Evolutionary conservation across 2,113 vertebrate species (phyloP), one percentile per base, ranked within the genome.

Genomic region (Gambusia holbrooki): DNA sequence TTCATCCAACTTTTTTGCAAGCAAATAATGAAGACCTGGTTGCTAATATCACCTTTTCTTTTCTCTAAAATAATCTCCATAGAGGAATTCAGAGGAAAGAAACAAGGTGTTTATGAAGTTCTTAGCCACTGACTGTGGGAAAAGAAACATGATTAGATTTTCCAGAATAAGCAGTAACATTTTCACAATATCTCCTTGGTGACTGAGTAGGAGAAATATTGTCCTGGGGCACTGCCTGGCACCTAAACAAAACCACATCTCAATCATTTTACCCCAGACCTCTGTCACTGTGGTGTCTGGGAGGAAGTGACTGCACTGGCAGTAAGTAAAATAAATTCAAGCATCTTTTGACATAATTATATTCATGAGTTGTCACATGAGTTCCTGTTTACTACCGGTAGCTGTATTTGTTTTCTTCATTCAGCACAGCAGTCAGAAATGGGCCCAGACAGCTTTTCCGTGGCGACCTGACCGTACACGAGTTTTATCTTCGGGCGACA

Each of bases 401-500:
- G 77, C 58, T 75, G 66, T 68, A 64, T 92, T 88, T 92, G 89
- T 91, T 92, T 89, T 86, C 87, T 81, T 85, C 86, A 72, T 45
- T 68, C 79, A 64, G 74, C 84, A 15, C 66, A 80, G 84, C 83
- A 35, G 65, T 84, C 78, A 88, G 67, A 81, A 62, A 73, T 82
- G 27, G 10, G 80, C 78, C 79, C 83, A 92, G 90, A 88, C 88
- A 78, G 83, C 85, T 85, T 58, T 75, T 74, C 80, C 54, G 25
- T 1, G 54, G 74, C 77, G 87, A 76, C 84, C 76, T 86, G 88
- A 88, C 87, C 91, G 91, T 89, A 87, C 85, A 90, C 89, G 87
- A 91, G 90, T 86, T 91, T 92, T 94, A 87, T 94, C 94, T 95
- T 82, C 83, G 82, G 93, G 91, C 94, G 86, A 92, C 78, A 73